phyloP scores from a whole-genome alignment of 2,113 vertebrate genomes.

The Centropus bengalensis region DNA sequence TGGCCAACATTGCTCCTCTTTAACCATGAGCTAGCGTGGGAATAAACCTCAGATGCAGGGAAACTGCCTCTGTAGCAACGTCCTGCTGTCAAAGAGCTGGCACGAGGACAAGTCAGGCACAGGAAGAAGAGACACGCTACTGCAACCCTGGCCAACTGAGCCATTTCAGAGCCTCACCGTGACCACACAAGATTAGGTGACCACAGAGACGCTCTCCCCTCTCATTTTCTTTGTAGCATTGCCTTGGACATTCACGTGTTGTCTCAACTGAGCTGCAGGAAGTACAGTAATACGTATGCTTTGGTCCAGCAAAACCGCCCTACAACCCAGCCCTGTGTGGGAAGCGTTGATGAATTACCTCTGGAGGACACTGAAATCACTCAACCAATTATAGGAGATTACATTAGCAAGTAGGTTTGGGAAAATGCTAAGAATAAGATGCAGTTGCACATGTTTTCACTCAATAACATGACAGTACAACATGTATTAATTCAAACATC shows the following conservation, averaged over 20 bases:
- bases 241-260: neutral
- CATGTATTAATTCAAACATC: neutral
- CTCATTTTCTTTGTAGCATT: neutral
- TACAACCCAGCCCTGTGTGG: neutral
- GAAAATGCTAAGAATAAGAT: neutral
- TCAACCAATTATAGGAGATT: slow-evolving; percentile 47
- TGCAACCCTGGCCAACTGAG: neutral
- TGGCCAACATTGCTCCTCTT: neutral
- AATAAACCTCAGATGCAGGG: slow-evolving; percentile 26
- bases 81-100: slow-evolving; percentile 47
- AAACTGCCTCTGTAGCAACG: slow-evolving; percentile 17
- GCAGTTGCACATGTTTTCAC: neutral
- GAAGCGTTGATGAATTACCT: slow-evolving; percentile 34
- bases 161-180: neutral
- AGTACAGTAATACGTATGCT: neutral
- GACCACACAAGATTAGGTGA: neutral
- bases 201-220: neutral
- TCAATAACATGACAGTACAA: slow-evolving; percentile 21
- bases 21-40: slow-evolving; percentile 22
- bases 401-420: slow-evolving; percentile 28
- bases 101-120: neutral
- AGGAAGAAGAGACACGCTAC: neutral
- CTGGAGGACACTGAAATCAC: slow-evolving; percentile 19
- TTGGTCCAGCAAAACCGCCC: neutral
- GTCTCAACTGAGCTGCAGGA: neutral